phyloP scores from a whole-genome alignment of 2,888 invertebrate genomes.

The Hydropsyche betteni region DNA sequence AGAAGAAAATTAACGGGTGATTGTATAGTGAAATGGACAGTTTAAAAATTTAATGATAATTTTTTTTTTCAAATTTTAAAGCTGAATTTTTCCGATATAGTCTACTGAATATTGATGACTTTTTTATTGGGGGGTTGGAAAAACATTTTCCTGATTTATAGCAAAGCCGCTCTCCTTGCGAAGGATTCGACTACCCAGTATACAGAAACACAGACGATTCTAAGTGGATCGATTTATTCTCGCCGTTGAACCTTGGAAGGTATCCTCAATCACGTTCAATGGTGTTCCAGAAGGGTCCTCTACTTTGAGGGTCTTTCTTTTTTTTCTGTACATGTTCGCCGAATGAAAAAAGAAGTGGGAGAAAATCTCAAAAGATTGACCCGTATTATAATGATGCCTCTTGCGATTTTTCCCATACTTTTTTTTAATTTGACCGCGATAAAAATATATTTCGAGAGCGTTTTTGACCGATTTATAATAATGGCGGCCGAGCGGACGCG shows the following conservation, averaged over 20 bases:
- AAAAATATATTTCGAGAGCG: no score
- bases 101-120: neutral
- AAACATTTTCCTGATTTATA: constrained; percentile 7
- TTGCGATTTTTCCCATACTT: no score
- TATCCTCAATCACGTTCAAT: constrained; percentile 30
- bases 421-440: no score
- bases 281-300: constrained; percentile 21
- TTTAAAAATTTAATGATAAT: no score
- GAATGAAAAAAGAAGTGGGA: neutral
- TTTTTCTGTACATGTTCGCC: neutral
- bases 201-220: constrained; percentile 2
- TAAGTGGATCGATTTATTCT: constrained; percentile 31
- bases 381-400: constrained; percentile 11
- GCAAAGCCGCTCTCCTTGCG: neutral
- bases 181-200: constrained; percentile 2
- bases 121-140: no score
- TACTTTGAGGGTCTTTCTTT: constrained; percentile 6
- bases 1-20: no score
- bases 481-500: no score
- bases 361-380: constrained; percentile 17
- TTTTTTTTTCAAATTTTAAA: no score
- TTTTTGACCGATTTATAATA: no score
- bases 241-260: constrained; percentile 20
- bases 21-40: no score
- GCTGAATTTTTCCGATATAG: no score